Evolutionary conservation across 2,113 vertebrate species (phyloP).

Genomic region (Sphaerodactylus townsendi): DNA sequence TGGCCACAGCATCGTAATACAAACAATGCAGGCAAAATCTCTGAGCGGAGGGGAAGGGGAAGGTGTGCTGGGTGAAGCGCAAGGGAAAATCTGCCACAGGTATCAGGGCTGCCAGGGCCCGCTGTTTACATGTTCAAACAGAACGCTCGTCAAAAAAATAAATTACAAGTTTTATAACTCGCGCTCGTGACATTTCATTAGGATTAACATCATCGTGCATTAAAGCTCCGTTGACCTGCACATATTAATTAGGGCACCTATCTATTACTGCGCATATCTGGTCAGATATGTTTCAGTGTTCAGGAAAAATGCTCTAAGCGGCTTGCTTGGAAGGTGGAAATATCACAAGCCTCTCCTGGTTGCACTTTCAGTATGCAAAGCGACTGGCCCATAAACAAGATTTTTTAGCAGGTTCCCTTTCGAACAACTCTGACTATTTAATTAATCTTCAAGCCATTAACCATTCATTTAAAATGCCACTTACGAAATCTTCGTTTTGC

Average conservation of each 20-base stretch:
- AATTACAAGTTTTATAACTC: conserved; percentile 25
- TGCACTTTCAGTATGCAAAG: conserved; percentile 54
- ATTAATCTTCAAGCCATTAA: conserved; percentile 81
- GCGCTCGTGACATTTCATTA: conserved; percentile 49
- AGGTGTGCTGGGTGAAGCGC: too few species aligned
- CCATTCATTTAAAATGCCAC: conserved; percentile 81
- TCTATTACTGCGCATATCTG: neutral
- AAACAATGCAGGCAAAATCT: too few species aligned
- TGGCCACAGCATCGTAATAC: too few species aligned
- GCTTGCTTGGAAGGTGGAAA: conserved; percentile 56
- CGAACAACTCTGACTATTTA: conserved; percentile 79
- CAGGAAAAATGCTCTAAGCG: conserved; percentile 18
- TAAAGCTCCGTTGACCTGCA: conserved; percentile 38
- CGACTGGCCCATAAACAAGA: conserved; percentile 71
- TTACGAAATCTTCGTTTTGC: conserved; percentile 79
- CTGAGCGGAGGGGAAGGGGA: too few species aligned
- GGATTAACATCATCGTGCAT: conserved; percentile 36
- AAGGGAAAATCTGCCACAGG: too few species aligned
- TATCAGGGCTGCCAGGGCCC: neutral
- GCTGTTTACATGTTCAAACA: neutral
- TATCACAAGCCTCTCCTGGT: conserved; percentile 53
- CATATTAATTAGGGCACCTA: conserved; percentile 41
- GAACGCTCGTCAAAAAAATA: conserved; percentile 22
- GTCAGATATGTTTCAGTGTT: conserved; percentile 3
- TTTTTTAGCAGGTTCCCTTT: conserved; percentile 73